Conservation (phyloP, 2,113 vertebrate genomes). For the Bos taurus region ARS-UCD2.0 NC_037356.1:11485001-11485500, state of each 20-base stretch:
- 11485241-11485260: background rate
- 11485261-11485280: background rate
- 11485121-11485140: background rate
- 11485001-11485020: accelerated
- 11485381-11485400: background rate
- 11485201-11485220: background rate
- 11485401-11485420: background rate
- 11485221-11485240: background rate
- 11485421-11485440: background rate
- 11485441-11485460: background rate
- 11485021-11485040: background rate
- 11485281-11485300: background rate
- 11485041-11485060: background rate
- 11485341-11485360: background rate
- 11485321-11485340: background rate
- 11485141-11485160: background rate
- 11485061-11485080: background rate
- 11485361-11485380: background rate
- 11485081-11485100: background rate
- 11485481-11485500: background rate
- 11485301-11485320: background rate
- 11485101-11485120: background rate
- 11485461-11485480: background rate
- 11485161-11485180: background rate
- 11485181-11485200: background rate